Conservation (phyloP, 2,797 vertebrate species). For the Sebastiscus tertius region DNA sequence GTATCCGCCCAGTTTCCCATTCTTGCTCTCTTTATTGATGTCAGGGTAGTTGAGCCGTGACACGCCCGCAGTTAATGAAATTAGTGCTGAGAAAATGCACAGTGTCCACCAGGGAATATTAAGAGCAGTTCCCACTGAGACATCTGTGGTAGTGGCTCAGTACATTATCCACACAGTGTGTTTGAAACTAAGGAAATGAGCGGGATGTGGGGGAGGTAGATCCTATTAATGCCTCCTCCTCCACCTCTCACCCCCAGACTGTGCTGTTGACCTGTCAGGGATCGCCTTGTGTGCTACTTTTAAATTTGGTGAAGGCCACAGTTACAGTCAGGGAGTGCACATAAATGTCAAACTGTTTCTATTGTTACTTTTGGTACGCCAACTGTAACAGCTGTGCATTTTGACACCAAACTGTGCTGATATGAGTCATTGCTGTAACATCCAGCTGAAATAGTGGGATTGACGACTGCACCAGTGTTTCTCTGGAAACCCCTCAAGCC, state of each 20-base stretch:
- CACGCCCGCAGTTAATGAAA: conserved; percentile 72
- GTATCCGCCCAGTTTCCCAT: conserved; percentile 19
- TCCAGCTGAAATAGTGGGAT: neutral
- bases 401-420: neutral
- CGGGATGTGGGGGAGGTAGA: conserved; percentile 35
- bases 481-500: neutral
- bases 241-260: neutral
- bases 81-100: conserved; percentile 64
- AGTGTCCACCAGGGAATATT: conserved; percentile 66
- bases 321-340: neutral
- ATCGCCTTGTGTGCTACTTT: conserved; percentile 22
- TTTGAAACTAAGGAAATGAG: conserved; percentile 46
- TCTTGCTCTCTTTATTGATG: conserved; percentile 48
- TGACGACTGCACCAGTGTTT: neutral
- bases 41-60: conserved; percentile 62
- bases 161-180: conserved; percentile 50
- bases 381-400: neutral
- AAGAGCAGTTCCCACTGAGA: conserved; percentile 63
- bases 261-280: neutral
- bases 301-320: conserved; percentile 11
- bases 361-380: neutral
- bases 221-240: conserved; percentile 26
- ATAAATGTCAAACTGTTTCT: neutral
- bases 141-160: conserved; percentile 55
- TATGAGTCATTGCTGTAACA: neutral